These are phyloP conservation scores for Prinia subflava DNA, from an alignment of 2,113 vertebrate genomes.

Conservation along the genomic window DNA sequence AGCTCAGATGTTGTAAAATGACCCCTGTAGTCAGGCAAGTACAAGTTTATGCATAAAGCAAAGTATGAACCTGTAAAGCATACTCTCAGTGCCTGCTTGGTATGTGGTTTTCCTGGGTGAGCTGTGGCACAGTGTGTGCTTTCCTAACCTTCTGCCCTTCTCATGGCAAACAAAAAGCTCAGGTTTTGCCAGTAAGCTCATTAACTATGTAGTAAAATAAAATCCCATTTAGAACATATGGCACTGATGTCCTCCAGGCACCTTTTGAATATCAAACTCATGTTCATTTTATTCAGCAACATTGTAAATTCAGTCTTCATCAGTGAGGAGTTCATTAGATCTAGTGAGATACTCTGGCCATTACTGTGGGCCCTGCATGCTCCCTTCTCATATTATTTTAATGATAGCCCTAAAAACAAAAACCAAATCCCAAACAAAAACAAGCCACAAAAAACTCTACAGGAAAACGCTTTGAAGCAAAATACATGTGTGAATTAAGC, in stretches of 20 bases:
- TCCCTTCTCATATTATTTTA: background rate
- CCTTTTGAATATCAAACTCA: background rate
- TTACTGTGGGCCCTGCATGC: background rate
- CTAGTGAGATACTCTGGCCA: background rate
- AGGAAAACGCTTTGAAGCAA: background rate
- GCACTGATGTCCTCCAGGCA: background rate
- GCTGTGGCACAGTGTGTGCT: background rate
- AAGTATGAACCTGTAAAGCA: fast-evolving
- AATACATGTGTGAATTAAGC: background rate
- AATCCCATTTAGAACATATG: background rate
- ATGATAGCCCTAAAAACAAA: background rate
- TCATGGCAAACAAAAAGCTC: background rate
- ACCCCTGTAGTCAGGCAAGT: background rate
- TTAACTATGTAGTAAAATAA: background rate
- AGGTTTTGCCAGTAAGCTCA: background rate
- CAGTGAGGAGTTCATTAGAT: background rate
- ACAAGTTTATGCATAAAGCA: background rate
- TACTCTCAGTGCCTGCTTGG: no score
- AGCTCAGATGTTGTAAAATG: background rate
- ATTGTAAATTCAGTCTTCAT: background rate
- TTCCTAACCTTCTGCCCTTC: background rate
- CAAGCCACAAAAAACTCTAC: background rate
- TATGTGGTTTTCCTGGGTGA: background rate
- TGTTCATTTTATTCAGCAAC: background rate
- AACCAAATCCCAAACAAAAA: background rate